Evolutionary conservation across 2,888 invertebrate species (phyloP).

Genomic region (Tipula lateralis): DNA sequence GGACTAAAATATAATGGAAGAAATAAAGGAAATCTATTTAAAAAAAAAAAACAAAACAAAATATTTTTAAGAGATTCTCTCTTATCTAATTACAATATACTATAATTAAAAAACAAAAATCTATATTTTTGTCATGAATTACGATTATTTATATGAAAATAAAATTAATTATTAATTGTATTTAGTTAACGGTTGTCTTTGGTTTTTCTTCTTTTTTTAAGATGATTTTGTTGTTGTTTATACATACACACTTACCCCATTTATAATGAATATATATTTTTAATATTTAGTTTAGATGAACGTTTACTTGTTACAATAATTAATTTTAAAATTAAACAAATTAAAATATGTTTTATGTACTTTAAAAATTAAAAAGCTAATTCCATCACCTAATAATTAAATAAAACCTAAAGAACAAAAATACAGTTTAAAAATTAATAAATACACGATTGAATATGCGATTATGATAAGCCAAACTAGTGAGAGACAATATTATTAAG

Average conservation of each 20-base stretch:
- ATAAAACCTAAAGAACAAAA: neutral
- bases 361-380: neutral
- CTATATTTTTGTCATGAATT: neutral
- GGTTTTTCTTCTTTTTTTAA: neutral
- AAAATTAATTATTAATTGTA: neutral
- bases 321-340: neutral
- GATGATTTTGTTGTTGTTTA: neutral
- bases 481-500: neutral
- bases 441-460: neutral
- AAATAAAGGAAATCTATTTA: neutral
- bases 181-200: neutral
- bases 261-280: neutral
- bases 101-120: conserved; percentile 2
- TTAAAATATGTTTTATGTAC: neutral
- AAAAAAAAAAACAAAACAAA: neutral
- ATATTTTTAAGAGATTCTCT: neutral
- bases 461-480: neutral
- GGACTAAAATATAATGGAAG: neutral
- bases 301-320: neutral
- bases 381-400: neutral
- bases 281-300: neutral
- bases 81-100: neutral
- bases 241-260: neutral
- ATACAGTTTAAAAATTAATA: neutral
- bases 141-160: neutral